Evolutionary conservation across 2,888 invertebrate genomes (phyloP), one percentile per base, ranked within the genome.

Genomic region (Lathronympha strigana): DNA sequence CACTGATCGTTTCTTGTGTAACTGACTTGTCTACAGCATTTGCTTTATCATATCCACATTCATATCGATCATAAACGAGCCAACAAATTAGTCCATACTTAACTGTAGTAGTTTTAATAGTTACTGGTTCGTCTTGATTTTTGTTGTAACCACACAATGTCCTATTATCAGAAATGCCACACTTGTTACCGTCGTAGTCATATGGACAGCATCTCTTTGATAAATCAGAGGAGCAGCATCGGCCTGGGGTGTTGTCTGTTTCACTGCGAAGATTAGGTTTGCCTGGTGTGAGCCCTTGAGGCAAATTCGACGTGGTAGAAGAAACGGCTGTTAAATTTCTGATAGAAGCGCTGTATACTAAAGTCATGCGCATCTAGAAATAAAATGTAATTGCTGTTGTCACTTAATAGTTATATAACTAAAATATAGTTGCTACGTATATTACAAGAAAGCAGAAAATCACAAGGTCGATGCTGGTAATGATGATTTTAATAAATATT

Each of bases 131-230:
- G 25, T 38, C 17, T 6, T 25, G 38, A 8, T 54, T 54, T 40
- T 54, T 54, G 11, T 54, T 54, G 38, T 54, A 54, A 25, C 54
- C 54, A 40, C 54, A 54, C 17, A 54, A 40, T 13, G 54, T 54
- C 17, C 54, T 38, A 1, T 54, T 54, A 11, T 54, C 54, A 15
- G 38, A 38, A 3, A 40, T 54, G 4, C 6, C 38, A 25, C 38
- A 54, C 17, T 40, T 38, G 54, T 40, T 40, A 8, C 21, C 21
- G 36, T 54, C 38, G 17, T 54, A 54, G 17, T 54, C 54, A 17
- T 54, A 54, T 40, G 54, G 54, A 40, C 54, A 54, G 36, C 54
- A 54, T 6, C 17, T 38, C 8, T 54, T 54, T 15, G 54, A 54
- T 17, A 21, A 38, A 13, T 54, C 57, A 25, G 31, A 45, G n/a